phyloP scores from a whole-genome alignment of 2,113 vertebrate genomes.

The Theristicus caerulescens region DNA sequence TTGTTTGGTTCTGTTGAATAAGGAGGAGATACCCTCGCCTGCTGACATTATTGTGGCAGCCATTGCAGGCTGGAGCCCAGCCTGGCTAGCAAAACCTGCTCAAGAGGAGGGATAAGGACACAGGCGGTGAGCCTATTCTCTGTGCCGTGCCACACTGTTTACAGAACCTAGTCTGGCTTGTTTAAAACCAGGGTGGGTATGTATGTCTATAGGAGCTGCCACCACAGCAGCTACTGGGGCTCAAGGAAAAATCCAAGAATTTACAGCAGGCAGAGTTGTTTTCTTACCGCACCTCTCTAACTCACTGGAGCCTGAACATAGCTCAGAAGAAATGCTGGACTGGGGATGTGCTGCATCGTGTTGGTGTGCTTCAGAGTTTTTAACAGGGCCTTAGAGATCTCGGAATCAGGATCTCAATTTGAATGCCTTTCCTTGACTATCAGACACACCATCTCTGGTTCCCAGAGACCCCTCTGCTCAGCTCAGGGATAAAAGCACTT shows the following conservation, averaged over 20 bases:
- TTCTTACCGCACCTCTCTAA: neutral
- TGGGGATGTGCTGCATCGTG: neutral
- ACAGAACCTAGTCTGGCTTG: neutral
- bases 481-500: conserved; percentile 43
- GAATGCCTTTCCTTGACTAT: conserved; percentile 16
- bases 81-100: neutral
- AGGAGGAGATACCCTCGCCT: neutral
- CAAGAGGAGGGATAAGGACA: neutral
- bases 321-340: neutral
- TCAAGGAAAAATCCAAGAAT: neutral
- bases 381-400: neutral
- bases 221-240: neutral
- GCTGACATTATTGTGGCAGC: neutral
- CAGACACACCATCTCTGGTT: conserved; percentile 35
- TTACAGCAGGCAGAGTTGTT: neutral
- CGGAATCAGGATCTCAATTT: neutral
- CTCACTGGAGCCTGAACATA: neutral
- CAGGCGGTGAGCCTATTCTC: neutral
- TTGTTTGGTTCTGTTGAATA: neutral
- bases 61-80: neutral
- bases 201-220: neutral
- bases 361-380: neutral
- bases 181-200: neutral
- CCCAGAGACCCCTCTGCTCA: conserved; percentile 36
- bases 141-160: neutral